These are phyloP conservation scores for Triops cancriformis DNA, from an alignment of 1,140 invertebrate genomes.

Conservation along the genomic window DNA sequence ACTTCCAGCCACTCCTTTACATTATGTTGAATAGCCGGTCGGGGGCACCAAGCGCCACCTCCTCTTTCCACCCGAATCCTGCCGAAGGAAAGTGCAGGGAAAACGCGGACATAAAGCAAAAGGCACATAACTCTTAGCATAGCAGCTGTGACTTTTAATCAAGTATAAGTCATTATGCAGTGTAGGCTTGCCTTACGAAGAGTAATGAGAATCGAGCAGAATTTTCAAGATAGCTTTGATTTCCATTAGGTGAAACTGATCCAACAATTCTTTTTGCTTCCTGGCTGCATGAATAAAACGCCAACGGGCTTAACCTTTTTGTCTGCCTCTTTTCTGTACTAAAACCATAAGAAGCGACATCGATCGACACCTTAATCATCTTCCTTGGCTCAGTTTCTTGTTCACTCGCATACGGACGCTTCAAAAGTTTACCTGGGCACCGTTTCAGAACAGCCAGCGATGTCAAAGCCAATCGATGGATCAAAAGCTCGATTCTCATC, in stretches of 20 bases:
- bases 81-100: slow-evolving; percentile 35
- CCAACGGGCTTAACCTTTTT: background rate
- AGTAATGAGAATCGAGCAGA: background rate
- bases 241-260: background rate
- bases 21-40: slow-evolving; percentile 59
- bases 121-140: background rate
- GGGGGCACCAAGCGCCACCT: slow-evolving; percentile 90
- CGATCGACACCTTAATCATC: slow-evolving; percentile 4
- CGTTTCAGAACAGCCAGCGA: background rate
- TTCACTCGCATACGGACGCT: background rate
- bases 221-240: background rate
- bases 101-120: background rate
- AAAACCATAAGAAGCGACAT: slow-evolving; percentile 6
- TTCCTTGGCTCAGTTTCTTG: background rate
- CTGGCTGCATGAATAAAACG: background rate
- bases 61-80: slow-evolving; percentile 77
- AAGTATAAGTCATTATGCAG: slow-evolving; percentile 1
- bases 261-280: background rate
- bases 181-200: background rate
- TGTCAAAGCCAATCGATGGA: slow-evolving; percentile 24
- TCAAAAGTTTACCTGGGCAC: background rate
- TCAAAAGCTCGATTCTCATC: slow-evolving; percentile 29
- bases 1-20: slow-evolving; percentile 79
- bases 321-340: too few relatives aligned
- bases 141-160: background rate